A percentile compares a stretch with the other conserved stretches of the same genome.
These are phyloP conservation scores for Hirtodrosophila confusa DNA, from an alignment of 2,888 invertebrate species.

Conservation along the genomic window DNA sequence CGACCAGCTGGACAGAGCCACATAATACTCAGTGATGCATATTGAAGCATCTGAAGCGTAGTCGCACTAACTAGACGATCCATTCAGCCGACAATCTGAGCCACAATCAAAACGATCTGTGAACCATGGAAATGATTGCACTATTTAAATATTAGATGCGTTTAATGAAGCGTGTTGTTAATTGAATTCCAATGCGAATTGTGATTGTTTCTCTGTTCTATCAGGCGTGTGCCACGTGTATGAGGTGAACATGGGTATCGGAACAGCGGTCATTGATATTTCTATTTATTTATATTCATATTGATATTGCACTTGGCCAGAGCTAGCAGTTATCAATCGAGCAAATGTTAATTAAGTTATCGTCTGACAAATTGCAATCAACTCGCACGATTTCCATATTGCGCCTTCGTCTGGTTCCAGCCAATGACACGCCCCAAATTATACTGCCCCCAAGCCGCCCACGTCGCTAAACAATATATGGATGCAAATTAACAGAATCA, in stretches of 20 bases:
- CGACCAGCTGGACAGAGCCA: background rate
- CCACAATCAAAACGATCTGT: conserved; percentile 39
- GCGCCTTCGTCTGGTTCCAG: conserved; percentile 34
- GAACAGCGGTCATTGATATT: conserved; percentile 31
- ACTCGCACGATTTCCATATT: conserved; percentile 21
- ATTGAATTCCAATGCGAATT: conserved; percentile 39
- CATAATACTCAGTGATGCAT: conserved; percentile 24
- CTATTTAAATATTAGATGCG: conserved; percentile 31
- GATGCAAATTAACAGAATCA: conserved; percentile 14
- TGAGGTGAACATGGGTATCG: background rate
- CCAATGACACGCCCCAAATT: conserved; percentile 3
- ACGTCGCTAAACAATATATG: background rate
- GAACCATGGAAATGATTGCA: conserved; percentile 28
- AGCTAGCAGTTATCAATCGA: conserved; percentile 24
- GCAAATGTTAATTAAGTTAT: conserved; percentile 39
- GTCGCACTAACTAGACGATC: conserved; percentile 11
- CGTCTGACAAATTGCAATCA: conserved; percentile 25
- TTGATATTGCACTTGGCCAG: conserved; percentile 1
- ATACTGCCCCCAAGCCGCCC: background rate
- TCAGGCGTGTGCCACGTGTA: conserved; percentile 34
- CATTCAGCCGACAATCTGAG: conserved; percentile 1
- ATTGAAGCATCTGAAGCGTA: conserved; percentile 11
- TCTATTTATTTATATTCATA: background rate
- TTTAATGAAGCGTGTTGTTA: conserved; percentile 49
- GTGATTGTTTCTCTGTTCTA: conserved; percentile 11